Conservation (phyloP, 2,113 vertebrate species). For the Petrocephalus zakoni region DNA sequence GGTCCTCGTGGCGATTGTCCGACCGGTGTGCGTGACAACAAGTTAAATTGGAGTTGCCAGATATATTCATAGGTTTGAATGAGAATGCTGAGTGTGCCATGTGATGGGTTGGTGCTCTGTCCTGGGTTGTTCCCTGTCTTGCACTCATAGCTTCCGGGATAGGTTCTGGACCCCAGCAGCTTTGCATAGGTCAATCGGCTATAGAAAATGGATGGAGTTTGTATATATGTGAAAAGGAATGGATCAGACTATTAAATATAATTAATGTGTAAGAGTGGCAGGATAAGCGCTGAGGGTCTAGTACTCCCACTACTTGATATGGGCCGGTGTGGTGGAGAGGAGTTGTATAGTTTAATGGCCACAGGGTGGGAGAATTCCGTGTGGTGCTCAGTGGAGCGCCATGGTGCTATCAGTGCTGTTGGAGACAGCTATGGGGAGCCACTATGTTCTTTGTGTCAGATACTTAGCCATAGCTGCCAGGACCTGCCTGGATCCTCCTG, state of each 20-base stretch:
- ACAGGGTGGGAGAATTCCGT: no score
- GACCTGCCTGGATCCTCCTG: background rate
- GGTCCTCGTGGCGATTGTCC: no score
- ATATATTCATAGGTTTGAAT: no score
- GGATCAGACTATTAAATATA: background rate
- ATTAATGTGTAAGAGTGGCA: background rate
- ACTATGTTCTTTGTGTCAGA: background rate
- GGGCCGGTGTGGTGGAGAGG: background rate
- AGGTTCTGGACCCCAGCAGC: background rate
- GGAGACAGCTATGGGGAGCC: background rate
- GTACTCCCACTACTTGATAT: background rate
- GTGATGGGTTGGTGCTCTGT: no score
- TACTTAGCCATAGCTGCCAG: background rate
- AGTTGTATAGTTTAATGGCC: no score
- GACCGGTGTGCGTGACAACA: no score
- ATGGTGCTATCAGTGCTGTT: background rate
- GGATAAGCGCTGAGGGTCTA: background rate
- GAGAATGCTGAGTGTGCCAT: no score
- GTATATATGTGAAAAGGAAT: background rate
- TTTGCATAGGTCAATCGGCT: background rate
- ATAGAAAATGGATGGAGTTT: background rate
- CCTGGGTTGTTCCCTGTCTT: background rate
- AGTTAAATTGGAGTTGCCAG: no score
- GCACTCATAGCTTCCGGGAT: background rate
- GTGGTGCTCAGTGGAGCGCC: no score